These are phyloP conservation scores for Bombycilla garrulus DNA, from an alignment of 2,113 vertebrate species.

Conservation along the genomic window DNA sequence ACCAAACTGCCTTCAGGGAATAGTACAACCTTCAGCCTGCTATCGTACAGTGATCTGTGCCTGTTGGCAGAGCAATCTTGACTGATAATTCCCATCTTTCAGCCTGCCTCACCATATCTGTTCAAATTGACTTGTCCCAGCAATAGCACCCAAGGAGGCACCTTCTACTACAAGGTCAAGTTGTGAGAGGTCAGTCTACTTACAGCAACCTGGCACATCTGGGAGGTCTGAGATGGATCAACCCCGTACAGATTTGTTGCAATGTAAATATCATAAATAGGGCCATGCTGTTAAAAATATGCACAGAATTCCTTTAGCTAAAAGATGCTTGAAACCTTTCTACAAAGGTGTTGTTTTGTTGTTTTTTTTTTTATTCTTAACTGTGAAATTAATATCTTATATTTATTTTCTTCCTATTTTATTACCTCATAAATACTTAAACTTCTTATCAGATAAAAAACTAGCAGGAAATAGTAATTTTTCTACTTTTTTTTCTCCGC, in stretches of 20 bases:
- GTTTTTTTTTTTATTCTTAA: neutral
- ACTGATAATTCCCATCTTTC: slow-evolving; percentile 23
- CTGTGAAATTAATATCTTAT: neutral
- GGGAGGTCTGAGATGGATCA: neutral
- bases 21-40: slow-evolving; percentile 25
- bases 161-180: neutral
- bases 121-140: neutral
- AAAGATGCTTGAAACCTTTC: neutral
- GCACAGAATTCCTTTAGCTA: neutral
- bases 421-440: neutral
- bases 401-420: neutral
- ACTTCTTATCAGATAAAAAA: neutral
- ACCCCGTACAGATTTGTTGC: neutral
- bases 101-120: neutral
- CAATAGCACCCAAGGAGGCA: neutral
- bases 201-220: neutral
- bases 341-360: neutral
- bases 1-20: slow-evolving; percentile 42
- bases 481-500: neutral
- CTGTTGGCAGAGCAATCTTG: slow-evolving; percentile 17
- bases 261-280: neutral
- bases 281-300: neutral
- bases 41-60: neutral
- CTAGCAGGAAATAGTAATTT: neutral
- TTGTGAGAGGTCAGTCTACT: neutral